Conservation (phyloP, 2,797 vertebrate genomes). For the Pangasius macronema region DNA sequence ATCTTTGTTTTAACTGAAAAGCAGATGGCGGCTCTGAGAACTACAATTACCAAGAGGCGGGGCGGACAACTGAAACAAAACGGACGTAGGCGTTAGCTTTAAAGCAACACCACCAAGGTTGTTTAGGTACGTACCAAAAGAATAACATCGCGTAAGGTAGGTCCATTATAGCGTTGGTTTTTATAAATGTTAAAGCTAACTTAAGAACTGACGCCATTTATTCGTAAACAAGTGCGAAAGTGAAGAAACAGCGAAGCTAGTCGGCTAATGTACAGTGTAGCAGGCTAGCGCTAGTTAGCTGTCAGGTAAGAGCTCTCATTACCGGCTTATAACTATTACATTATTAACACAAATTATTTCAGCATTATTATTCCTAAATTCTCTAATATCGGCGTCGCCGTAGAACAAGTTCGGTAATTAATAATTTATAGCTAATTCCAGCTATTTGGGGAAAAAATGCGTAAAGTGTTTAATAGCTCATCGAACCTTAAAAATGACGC, state of each 20-base stretch:
- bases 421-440: background rate
- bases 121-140: slow-evolving; percentile 48
- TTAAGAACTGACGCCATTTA: fast-evolving
- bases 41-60: slow-evolving; percentile 57
- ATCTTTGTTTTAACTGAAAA: background rate
- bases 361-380: background rate
- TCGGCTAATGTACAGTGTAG: slow-evolving; percentile 1
- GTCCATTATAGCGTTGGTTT: background rate
- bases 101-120: slow-evolving; percentile 60
- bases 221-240: background rate
- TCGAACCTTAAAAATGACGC: background rate
- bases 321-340: background rate
- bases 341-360: background rate
- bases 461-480: background rate
- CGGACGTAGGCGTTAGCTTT: slow-evolving; percentile 46
- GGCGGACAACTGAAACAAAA: background rate
- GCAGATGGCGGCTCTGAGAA: slow-evolving; percentile 29
- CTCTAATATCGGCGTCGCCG: background rate
- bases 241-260: background rate
- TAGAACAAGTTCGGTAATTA: background rate
- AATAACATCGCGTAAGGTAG: slow-evolving; percentile 45
- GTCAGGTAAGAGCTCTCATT: background rate
- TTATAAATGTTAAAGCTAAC: background rate
- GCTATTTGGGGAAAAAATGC: too few species aligned
- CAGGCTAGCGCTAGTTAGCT: background rate